Evolutionary conservation across 1,140 invertebrate species (phyloP).

Genomic region (Magallana gigas): DNA sequence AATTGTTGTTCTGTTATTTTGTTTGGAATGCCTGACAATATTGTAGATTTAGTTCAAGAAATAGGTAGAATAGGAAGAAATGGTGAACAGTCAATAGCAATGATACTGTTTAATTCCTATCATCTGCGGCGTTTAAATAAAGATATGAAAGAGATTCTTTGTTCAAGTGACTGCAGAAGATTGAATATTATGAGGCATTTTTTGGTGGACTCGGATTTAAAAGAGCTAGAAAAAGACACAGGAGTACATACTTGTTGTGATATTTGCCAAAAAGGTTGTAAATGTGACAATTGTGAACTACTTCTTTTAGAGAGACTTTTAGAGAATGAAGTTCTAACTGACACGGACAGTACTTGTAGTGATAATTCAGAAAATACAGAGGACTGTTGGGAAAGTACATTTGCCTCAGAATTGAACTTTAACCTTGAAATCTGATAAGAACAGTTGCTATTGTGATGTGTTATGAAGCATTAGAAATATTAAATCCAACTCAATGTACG

Average conservation of each 20-base stretch:
- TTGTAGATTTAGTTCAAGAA: constrained; percentile 25
- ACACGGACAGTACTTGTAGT: neutral
- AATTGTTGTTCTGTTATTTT: constrained; percentile 23
- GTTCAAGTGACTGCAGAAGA: constrained; percentile 37
- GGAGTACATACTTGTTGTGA: constrained; percentile 49
- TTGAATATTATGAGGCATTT: constrained; percentile 22
- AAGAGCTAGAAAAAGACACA: constrained; percentile 25
- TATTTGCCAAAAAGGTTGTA: neutral
- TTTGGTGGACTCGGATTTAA: constrained; percentile 6
- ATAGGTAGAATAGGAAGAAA: constrained; percentile 49
- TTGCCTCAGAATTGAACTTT: neutral
- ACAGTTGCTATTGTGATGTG: too few species aligned
- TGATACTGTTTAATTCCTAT: constrained; percentile 31
- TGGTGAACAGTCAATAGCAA: constrained; percentile 15
- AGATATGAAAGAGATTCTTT: neutral
- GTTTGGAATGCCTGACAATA: constrained; percentile 25
- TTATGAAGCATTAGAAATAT: too few species aligned
- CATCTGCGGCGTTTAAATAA: constrained; percentile 4
- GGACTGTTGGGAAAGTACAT: neutral
- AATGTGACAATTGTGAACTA: constrained; percentile 25
- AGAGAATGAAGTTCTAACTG: neutral
- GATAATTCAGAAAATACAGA: neutral
- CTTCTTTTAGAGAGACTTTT: neutral
- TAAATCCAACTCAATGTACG: too few species aligned
- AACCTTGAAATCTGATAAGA: too few species aligned